Evolutionary conservation across 1,140 invertebrate genomes (phyloP).

Genomic region (Drosophila hydei): DNA sequence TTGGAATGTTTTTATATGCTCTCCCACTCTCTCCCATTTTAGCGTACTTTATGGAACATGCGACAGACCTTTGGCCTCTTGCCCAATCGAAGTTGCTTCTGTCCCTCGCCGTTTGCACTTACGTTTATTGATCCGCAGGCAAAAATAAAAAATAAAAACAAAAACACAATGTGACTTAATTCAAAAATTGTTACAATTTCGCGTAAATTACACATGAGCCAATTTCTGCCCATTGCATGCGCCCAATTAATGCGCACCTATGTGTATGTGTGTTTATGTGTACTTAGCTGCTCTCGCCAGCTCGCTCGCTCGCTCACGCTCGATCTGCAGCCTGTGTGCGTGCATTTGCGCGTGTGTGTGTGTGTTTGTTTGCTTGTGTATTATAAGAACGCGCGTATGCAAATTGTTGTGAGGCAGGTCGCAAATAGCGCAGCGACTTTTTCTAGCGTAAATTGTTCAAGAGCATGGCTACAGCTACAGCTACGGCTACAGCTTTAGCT

Average conservation of each 20-base stretch:
- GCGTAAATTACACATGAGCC: conserved; percentile 63
- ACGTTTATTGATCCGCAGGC: conserved; percentile 17
- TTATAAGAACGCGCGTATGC: conserved; percentile 50
- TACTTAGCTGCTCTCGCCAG: conserved; percentile 7
- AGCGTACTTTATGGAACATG: not conserved
- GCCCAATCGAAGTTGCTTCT: not conserved
- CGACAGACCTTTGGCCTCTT: not conserved
- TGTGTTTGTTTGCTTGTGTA: conserved; percentile 34
- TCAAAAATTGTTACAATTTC: conserved; percentile 62
- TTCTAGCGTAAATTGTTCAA: conserved; percentile 47
- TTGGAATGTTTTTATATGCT: conserved; percentile 17
- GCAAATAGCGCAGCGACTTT: conserved; percentile 59
- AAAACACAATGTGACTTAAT: conserved; percentile 44
- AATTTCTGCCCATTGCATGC: conserved; percentile 63
- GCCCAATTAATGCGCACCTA: conserved; percentile 22
- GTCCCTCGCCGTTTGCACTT: not conserved
- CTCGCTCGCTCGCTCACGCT: conserved; percentile 1
- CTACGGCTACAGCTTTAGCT: conserved; percentile 17
- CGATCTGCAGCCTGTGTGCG: conserved; percentile 24
- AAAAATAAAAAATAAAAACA: not conserved
- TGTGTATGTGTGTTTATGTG: conserved; percentile 20
- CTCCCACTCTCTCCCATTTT: not conserved
- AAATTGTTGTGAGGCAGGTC: conserved; percentile 74
- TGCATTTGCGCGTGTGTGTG: conserved; percentile 36
- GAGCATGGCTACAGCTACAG: conserved; percentile 36